Evolutionary conservation across 2,113 vertebrate species (phyloP).

Genomic region (Probosciger aterrimus): DNA sequence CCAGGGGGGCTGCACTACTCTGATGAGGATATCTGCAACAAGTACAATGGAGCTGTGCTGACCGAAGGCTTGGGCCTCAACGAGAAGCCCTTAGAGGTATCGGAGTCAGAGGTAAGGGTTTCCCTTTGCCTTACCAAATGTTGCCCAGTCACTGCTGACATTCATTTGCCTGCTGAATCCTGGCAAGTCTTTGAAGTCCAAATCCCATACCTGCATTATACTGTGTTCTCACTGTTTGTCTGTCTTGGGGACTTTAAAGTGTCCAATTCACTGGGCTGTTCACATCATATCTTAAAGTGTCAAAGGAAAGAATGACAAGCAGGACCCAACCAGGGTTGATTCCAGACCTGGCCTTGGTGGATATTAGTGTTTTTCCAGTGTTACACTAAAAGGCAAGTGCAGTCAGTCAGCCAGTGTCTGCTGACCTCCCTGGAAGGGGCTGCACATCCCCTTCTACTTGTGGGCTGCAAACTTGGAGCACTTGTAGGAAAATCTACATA

Average conservation of each 20-base stretch:
- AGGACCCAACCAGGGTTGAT: not conserved
- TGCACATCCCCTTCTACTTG: not conserved
- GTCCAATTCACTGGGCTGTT: not conserved
- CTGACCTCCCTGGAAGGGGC: not conserved
- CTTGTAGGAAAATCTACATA: not conserved
- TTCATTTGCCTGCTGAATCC: not conserved
- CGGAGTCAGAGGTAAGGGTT: conserved; percentile 87
- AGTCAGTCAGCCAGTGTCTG: not conserved
- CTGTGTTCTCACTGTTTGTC: not conserved
- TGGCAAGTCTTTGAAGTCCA: not conserved
- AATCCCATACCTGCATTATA: not conserved
- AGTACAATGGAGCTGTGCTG: conserved; percentile 87
- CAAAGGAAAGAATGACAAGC: not conserved
- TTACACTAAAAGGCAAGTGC: not conserved
- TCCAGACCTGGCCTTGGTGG: not conserved
- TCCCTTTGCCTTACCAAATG: not conserved
- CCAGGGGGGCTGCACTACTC: conserved; percentile 93
- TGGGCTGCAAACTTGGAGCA: not conserved
- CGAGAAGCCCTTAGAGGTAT: conserved; percentile 87
- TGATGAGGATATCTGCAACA: conserved; percentile 92
- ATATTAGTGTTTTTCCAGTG: not conserved
- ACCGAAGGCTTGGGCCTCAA: conserved; percentile 84
- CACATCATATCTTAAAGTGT: not conserved
- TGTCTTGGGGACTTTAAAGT: not conserved
- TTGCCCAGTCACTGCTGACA: not conserved